Base-by-base conservation (phyloP, 2,888 invertebrate species). In the Cremastobaeus sp. region DNA sequence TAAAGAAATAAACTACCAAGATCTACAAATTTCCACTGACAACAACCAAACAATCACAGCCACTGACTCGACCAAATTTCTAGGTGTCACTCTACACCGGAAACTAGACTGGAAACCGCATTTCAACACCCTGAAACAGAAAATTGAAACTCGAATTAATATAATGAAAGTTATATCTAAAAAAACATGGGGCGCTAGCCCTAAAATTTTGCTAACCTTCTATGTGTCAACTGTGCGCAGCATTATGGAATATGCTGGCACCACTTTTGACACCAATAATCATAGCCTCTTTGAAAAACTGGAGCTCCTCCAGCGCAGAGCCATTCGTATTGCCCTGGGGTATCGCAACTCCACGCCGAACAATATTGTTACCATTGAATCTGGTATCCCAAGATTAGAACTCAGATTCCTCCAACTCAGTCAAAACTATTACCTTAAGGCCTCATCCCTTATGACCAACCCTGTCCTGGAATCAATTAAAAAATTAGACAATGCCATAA, bases 301-400 rank as follows among this genome's bases (percentile, higher is more conserved):
- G 14, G 25, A 43, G 3, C 1, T 12, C 9, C 2, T 43, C n/a
- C 43, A 21, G 8, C 11, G 35, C 3, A 35, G 8, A 41, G 41
- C 41, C 1, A 41, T 41, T 41, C 2, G 41, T 6, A 5, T 41
- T 2, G 41, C 41, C 5, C n/a, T 41, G 14, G 35, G 35, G 14
- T 35, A 35, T 14, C 11, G 14, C 5, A 35, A 35, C 3, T 35
- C 35, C n/a, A 20, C 11, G 3, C 20, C 54, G 0, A 54, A 54
- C 20, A 54, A 54, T 41, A 54, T 54, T 1, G 5, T 54, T 6
- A 25, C 18, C 1, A 11, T 11, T 4, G 54, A 54, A 28, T 41
- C 39, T 30, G 55, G 32, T 0, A 5, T 50, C 9, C 50, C 50
- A 1, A n/a, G 4, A 2, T 2, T 50, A 8, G 12, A 9, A 0